These are phyloP conservation scores for Hydrozoanthus tunicans DNA, from an alignment of 64 coral and sea anemone species.

Conservation along the genomic window DNA sequence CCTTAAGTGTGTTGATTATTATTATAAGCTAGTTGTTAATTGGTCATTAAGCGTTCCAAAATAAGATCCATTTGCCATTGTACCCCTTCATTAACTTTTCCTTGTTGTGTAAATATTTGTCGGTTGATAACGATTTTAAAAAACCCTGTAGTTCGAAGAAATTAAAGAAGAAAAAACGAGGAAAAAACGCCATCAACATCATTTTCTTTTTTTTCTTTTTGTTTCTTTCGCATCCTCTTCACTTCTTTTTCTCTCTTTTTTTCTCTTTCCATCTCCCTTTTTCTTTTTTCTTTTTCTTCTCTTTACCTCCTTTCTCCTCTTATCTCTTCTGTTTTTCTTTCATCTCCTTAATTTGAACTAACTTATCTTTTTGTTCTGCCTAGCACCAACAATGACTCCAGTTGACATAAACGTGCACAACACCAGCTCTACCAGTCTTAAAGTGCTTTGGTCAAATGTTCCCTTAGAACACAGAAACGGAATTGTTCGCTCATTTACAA, in stretches of 20 bases:
- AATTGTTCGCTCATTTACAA: neutral
- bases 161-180: too few relatives aligned
- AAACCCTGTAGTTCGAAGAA: too few relatives aligned
- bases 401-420: neutral
- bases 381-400: conserved; percentile 38
- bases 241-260: too few relatives aligned
- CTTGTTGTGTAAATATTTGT: too few relatives aligned
- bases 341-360: neutral
- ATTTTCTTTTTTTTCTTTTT: too few relatives aligned
- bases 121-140: too few relatives aligned
- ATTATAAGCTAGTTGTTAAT: neutral
- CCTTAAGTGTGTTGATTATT: neutral
- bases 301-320: neutral
- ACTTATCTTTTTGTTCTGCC: neutral
- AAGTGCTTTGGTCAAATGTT: conserved; percentile 33
- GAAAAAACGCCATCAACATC: too few relatives aligned
- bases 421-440: conserved; percentile 40
- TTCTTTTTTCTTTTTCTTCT: too few relatives aligned
- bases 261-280: too few relatives aligned
- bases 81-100: too few relatives aligned
- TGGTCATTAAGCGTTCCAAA: neutral
- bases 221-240: too few relatives aligned
- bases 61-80: too few relatives aligned
- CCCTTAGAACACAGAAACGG: conserved; percentile 23
- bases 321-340: neutral